Evolutionary conservation across 2,888 invertebrate genomes (phyloP), one percentile per base, ranked within the genome.

Genomic region (Euplexia lucipara): DNA sequence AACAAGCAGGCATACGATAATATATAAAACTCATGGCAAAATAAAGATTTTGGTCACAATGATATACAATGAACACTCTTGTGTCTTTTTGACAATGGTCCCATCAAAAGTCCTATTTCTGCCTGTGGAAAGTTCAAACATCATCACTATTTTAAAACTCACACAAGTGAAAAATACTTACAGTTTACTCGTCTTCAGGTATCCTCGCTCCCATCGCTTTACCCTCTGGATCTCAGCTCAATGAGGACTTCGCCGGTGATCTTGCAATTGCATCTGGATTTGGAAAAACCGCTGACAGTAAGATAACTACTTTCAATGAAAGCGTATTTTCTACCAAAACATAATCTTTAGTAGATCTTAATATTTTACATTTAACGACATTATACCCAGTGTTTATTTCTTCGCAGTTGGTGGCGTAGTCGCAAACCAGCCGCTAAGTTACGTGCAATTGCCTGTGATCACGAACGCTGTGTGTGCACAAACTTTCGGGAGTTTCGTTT

Each of bases 201-300:
- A 20, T 42, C n/a, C 9, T 54, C 32, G 52, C 57, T 5, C 70
- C 83, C 0, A 68, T 89, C 10, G 75, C 82, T n/a, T 70, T 90
- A 14, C 89, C 90, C 8, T 51, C 79, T 60, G 86, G 85, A 14
- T 8, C 22, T 30, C 83, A 88, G 51, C 44, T 83, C 0, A 60
- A 62, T 20, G 79, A 89, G 12, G 34, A 52, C 53, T 92, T 86
- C 59, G 78, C 63, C 18, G 88, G 88, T 16, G 32, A 56, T 1
- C 53, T 47, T 0, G 91, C 85, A 35, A 58, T 83, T 39, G 91
- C 91, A n/a, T 88, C 90, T 10, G 92, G 92, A 39, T 92, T 84
- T 48, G 92, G 92, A 22, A 41, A 71, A 34, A 62, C 61, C 10
- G 16, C 37, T 30, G 45, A 47, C 16, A 34, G 61, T 62, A 59